Evolutionary conservation across 2,797 vertebrate genomes (phyloP).

Genomic region (Rhinichthys osculus): DNA sequence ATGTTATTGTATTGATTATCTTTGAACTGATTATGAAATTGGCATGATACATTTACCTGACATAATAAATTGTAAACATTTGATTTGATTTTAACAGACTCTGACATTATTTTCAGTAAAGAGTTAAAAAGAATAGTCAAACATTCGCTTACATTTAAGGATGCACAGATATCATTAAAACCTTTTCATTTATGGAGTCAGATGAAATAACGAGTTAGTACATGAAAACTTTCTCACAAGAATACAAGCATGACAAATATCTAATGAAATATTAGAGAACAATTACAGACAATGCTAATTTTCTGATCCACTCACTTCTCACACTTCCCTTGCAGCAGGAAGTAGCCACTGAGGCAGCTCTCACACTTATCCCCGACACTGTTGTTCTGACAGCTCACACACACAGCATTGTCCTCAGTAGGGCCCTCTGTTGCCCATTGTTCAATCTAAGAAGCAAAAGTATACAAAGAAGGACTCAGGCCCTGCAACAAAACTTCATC

Average conservation of each 20-base stretch:
- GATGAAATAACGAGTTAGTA: too few species aligned
- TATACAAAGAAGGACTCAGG: not conserved
- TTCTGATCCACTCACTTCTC: slow-evolving; percentile 82
- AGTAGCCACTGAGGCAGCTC: slow-evolving; percentile 89
- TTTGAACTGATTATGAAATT: too few species aligned
- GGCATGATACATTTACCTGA: too few species aligned
- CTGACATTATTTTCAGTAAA: too few species aligned
- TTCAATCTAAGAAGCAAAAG: slow-evolving; percentile 75
- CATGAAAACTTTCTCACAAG: not conserved
- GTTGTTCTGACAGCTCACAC: slow-evolving; percentile 92
- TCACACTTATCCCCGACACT: slow-evolving; percentile 91
- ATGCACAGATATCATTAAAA: too few species aligned
- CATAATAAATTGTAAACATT: too few species aligned
- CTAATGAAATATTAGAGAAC: slow-evolving; percentile 1
- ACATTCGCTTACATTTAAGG: too few species aligned
- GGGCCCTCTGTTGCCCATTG: slow-evolving; percentile 88
- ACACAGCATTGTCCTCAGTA: slow-evolving; percentile 85
- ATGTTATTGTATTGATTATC: too few species aligned
- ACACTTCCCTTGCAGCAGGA: slow-evolving; percentile 89
- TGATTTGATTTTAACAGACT: too few species aligned
- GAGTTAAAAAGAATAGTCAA: too few species aligned
- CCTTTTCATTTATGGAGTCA: too few species aligned
- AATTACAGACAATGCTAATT: not conserved
- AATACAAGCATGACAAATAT: not conserved
- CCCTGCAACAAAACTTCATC: not conserved